Conservation (phyloP, 2,113 vertebrate genomes). For the Ctenomys sociabilis region DNA sequence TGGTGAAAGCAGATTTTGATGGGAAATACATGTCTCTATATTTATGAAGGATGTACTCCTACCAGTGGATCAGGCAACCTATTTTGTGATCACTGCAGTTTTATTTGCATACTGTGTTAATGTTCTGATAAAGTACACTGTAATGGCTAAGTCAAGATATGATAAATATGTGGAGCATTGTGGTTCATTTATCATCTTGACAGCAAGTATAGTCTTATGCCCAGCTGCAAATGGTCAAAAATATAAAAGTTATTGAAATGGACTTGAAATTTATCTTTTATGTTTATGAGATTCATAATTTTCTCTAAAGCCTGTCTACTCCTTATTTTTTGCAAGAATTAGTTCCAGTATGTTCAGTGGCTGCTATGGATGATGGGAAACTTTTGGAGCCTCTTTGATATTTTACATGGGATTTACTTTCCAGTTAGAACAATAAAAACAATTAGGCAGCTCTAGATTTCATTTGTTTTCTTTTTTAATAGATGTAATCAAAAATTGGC, state of each 20-base stretch:
- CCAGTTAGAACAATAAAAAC: not conserved
- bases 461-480: slow-evolving; percentile 26
- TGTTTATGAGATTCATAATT: not conserved
- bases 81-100: slow-evolving; percentile 27
- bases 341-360: not conserved
- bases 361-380: not conserved
- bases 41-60: not conserved
- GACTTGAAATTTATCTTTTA: not conserved
- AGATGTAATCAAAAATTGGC: not conserved
- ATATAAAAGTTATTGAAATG: not conserved
- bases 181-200: slow-evolving; percentile 68
- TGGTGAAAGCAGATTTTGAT: rapidly evolving
- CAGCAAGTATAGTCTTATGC: slow-evolving; percentile 27
- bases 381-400: not conserved
- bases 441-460: not conserved
- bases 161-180: slow-evolving; percentile 31
- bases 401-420: not conserved
- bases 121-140: slow-evolving; percentile 53
- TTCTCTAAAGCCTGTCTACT: not conserved
- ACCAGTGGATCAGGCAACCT: not conserved
- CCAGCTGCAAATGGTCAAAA: not conserved
- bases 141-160: slow-evolving; percentile 53
- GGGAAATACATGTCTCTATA: rapidly evolving
- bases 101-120: slow-evolving; percentile 46
- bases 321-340: not conserved